Conservation (phyloP, 2,113 vertebrate species). For the Macrotus californicus region DNA sequence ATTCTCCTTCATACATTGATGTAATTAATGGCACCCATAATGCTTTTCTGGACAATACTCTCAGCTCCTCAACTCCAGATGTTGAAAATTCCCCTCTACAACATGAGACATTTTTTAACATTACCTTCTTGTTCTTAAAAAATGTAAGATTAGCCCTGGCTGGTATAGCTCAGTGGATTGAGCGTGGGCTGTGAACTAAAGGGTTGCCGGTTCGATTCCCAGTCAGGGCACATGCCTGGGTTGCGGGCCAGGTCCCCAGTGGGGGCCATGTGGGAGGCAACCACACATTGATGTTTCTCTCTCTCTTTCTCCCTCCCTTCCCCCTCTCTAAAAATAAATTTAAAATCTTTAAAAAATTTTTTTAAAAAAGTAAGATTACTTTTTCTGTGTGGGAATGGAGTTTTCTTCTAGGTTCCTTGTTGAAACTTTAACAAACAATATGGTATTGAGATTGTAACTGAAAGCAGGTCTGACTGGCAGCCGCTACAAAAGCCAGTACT, state of each 20-base stretch:
- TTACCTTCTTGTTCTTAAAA: not conserved
- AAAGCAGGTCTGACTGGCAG: too few species aligned
- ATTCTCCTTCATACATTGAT: not conserved
- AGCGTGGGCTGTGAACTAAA: too few species aligned
- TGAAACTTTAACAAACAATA: not conserved
- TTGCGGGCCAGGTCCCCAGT: too few species aligned
- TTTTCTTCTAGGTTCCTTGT: not conserved
- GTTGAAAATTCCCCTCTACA: not conserved
- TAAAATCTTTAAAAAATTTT: too few species aligned
- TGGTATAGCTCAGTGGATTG: too few species aligned
- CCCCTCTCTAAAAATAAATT: too few species aligned
- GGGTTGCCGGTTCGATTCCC: too few species aligned
- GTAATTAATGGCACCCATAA: not conserved
- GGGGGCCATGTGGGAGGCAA: too few species aligned
- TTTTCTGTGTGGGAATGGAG: not conserved
- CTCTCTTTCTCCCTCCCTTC: too few species aligned
- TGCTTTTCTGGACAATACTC: not conserved
- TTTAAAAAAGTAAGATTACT: not conserved
- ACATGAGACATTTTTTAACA: not conserved
- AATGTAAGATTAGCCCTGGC: not conserved
- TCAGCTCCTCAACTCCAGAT: not conserved
- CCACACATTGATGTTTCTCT: too few species aligned
- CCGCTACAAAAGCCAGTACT: too few species aligned
- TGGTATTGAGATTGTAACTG: not conserved
- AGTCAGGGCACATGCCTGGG: too few species aligned